Base-by-base conservation (phyloP, 2,888 invertebrate species). In the Argyra leucocephala region DNA sequence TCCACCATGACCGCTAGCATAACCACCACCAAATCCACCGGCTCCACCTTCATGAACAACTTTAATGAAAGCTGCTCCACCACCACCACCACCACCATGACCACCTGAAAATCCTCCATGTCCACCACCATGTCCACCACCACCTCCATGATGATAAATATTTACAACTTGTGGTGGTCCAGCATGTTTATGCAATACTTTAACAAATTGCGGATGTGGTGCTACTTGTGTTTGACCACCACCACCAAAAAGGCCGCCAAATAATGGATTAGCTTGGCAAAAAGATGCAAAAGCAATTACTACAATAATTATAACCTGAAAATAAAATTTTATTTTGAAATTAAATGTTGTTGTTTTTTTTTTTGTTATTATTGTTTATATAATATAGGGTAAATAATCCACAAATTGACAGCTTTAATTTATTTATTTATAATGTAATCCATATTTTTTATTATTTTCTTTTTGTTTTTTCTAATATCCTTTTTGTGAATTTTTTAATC, bases 111-210 rank as follows among this genome's bases (percentile, higher is more conserved):
- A 12, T 5, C 63, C 37, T 57, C 57, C 37, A 21, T 18, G 15
- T 18, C 57, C 57, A 18, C 23, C 57, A 57, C 59, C 23, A 24
- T 3, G 9, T 23, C 22, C 58, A 23, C 12, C 15, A 1, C 22
- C 18, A 18, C 18, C 48, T 18, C 48, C 48, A 48, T 48, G 48
- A 58, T 22, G 58, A 12, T 48, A 48, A 18, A 48, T 18, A 48
- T 48, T 48, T 48, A 48, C 48, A 48, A 48, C 48, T 48, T 48
- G 48, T 48, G 37, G 37, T 37, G 48, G 48, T 15, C 48, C 48
- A 18, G 48, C 48, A 48, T 48, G 48, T 48, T 48, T 48, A 48
- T 48, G 48, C 18, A 48, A 48, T 12, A 48, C 48, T 48, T 48
- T 48, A 3, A 48, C 48, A 1, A 48, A 48, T 48, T 48, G 48